Percentiles rank a stretch among this genome's conserved stretches.
These are phyloP conservation scores for Prunella strophiata DNA, from an alignment of 2,797 vertebrate genomes.

Conservation along the genomic window DNA sequence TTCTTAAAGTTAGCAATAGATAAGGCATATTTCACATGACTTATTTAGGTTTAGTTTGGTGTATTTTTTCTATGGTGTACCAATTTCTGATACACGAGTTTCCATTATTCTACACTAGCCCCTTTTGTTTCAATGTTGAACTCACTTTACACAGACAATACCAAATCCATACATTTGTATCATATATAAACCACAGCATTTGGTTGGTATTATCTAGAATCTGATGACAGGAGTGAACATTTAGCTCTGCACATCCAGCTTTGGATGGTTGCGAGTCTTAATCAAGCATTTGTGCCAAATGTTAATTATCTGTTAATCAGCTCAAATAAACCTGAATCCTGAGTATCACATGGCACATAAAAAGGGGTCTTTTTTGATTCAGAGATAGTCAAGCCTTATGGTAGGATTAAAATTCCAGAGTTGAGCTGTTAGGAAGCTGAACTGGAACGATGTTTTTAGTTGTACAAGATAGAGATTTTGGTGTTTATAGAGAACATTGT, in stretches of 20 bases:
- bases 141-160: not conserved
- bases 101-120: not conserved
- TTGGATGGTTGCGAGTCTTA: slow-evolving; percentile 64
- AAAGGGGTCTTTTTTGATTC: slow-evolving; percentile 65
- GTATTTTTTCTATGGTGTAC: not conserved
- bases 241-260: slow-evolving; percentile 10
- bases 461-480: slow-evolving; percentile 46
- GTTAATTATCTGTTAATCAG: slow-evolving; percentile 59
- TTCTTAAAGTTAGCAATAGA: not conserved
- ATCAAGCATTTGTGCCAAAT: slow-evolving; percentile 55
- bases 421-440: slow-evolving; percentile 52
- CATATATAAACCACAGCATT: not conserved
- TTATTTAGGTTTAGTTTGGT: not conserved
- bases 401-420: slow-evolving; percentile 55
- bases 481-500: slow-evolving; percentile 73
- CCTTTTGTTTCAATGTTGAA: not conserved
- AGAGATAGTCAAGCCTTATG: slow-evolving; percentile 4
- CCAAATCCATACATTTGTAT: not conserved
- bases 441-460: slow-evolving; percentile 51
- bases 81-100: not conserved
- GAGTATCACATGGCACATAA: slow-evolving; percentile 35
- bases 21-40: not conserved
- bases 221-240: not conserved
- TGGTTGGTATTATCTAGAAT: not conserved
- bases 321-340: slow-evolving; percentile 54